phyloP scores from a whole-genome alignment of 64 coral and sea anemone species.

The Actinia equina region DNA sequence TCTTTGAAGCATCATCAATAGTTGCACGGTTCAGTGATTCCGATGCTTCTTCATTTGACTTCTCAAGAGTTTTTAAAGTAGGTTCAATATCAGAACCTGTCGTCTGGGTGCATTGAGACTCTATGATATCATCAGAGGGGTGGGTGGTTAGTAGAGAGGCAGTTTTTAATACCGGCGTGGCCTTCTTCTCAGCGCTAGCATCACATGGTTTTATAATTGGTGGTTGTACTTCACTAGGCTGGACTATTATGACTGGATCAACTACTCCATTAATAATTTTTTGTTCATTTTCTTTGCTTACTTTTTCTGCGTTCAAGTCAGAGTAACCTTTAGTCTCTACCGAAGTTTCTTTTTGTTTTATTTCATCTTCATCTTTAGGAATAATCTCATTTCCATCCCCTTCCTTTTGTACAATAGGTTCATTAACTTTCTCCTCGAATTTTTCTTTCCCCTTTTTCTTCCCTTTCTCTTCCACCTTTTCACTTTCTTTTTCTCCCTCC shows the following conservation, averaged over 20 bases:
- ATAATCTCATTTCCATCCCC: not conserved
- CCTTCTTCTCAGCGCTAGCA: not conserved
- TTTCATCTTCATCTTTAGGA: not conserved
- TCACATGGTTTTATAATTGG: not conserved
- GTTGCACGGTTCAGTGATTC: not conserved
- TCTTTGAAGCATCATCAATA: not conserved
- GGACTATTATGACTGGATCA: not conserved
- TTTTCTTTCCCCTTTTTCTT: conserved; percentile 8
- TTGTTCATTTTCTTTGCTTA: not conserved
- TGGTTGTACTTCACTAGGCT: conserved; percentile 19
- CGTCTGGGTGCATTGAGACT: not conserved
- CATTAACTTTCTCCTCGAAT: not conserved
- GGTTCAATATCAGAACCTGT: not conserved
- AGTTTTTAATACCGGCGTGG: not conserved
- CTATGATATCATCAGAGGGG: not conserved
- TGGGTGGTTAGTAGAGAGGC: not conserved
- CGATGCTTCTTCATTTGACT: not conserved
- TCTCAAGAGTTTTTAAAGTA: not conserved
- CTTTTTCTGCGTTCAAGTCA: not conserved
- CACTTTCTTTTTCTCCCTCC: conserved; percentile 12
- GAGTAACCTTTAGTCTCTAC: not conserved
- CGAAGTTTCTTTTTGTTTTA: not conserved
- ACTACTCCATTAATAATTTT: not conserved
- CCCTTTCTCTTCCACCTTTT: conserved; percentile 20
- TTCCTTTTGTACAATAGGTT: not conserved